Percentiles rank a stretch among this genome's conserved stretches.
Evolutionary conservation across 2,888 invertebrate species (phyloP).

Genomic region (Cerceris rybyensis): DNA sequence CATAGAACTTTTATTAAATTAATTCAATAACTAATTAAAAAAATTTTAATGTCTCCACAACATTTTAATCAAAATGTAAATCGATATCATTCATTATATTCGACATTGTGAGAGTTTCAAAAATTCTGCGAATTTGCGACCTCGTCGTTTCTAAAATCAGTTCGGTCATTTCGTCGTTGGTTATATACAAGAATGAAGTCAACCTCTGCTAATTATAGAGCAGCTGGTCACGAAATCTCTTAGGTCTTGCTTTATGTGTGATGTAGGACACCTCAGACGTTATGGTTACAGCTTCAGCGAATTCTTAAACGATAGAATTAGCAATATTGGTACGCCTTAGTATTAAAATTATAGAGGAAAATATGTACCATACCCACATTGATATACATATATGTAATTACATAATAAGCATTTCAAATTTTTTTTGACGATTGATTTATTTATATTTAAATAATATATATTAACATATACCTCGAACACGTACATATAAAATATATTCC

Average conservation of each 20-base stretch:
- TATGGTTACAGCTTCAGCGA: constrained; percentile 9
- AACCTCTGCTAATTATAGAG: constrained; percentile 51
- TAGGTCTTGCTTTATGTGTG: constrained; percentile 12
- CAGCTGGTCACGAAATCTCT: not conserved
- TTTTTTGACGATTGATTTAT: no score
- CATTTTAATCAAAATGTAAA: no score
- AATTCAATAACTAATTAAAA: no score
- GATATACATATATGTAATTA: not conserved
- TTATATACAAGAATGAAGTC: constrained; percentile 43
- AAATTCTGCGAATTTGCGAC: constrained; percentile 7
- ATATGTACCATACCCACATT: not conserved
- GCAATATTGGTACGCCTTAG: not conserved
- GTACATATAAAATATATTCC: no score
- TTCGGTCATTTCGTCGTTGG: constrained; percentile 7
- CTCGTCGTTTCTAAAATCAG: constrained; percentile 26
- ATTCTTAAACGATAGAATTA: not conserved
- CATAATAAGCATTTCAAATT: no score
- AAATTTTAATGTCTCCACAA: no score
- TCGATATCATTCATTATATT: not conserved
- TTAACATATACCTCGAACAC: no score
- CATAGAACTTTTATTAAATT: no score
- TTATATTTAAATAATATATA: no score
- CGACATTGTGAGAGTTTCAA: not conserved
- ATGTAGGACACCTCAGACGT: constrained; percentile 11
- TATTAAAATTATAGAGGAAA: not conserved